These are phyloP conservation scores for Tyrannus savana DNA, from an alignment of 2,113 vertebrate genomes.

Conservation along the genomic window DNA sequence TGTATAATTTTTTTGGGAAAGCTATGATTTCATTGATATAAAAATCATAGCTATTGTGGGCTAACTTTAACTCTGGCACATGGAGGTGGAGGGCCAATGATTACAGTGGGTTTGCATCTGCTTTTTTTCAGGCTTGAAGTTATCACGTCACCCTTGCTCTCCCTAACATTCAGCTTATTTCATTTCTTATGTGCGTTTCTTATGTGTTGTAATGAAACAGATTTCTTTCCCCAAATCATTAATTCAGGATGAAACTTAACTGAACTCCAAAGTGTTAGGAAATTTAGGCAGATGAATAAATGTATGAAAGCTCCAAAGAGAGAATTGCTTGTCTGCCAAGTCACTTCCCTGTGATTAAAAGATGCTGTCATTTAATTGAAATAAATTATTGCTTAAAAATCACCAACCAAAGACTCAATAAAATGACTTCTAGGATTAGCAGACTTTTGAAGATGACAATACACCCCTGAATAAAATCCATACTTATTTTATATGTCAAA, in stretches of 20 bases:
- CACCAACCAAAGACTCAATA: not conserved
- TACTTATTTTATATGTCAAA: conserved; percentile 45
- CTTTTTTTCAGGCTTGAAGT: not conserved
- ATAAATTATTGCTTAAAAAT: conserved; percentile 57
- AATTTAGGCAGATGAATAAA: conserved; percentile 38
- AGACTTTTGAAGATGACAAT: conserved; percentile 21
- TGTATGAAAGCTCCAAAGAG: conserved; percentile 36
- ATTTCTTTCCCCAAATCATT: not conserved
- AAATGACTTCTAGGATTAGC: conserved; percentile 48
- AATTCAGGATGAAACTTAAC: not conserved
- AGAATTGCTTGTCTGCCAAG: conserved; percentile 46
- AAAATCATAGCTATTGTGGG: not conserved
- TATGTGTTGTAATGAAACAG: not conserved
- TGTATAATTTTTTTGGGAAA: not conserved
- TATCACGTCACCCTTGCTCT: accelerated
- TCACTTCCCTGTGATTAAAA: conserved; percentile 57
- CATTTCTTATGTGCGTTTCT: not conserved
- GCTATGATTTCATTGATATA: not conserved
- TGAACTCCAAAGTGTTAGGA: conserved; percentile 28
- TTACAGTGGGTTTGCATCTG: not conserved
- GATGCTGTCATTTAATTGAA: conserved; percentile 63
- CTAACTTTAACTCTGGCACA: not conserved
- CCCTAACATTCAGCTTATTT: not conserved
- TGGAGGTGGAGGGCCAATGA: not conserved
- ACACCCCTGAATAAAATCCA: not conserved